phyloP scores from a whole-genome alignment of 2,113 vertebrate genomes.

The Calypte anna region DNA sequence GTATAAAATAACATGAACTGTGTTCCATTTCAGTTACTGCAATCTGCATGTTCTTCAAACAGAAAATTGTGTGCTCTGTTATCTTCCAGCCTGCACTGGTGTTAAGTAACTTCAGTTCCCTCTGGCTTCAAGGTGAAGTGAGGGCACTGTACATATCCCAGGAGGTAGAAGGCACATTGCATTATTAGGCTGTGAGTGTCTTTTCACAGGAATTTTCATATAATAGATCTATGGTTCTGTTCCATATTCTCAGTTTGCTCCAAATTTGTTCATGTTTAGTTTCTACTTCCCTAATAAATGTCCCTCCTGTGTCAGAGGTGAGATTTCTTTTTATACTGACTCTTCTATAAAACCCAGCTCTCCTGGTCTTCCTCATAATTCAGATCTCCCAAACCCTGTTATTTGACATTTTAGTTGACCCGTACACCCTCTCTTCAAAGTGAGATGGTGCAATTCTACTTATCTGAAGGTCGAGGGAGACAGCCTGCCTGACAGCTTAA shows the following conservation, averaged over 20 bases:
- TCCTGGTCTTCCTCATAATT: conserved; percentile 42
- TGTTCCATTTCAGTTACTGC: conserved; percentile 1
- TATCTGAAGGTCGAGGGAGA: conserved; percentile 46
- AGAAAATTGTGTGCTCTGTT: neutral
- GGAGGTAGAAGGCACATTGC: neutral
- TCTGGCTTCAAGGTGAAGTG: neutral
- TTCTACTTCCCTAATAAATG: conserved; percentile 11
- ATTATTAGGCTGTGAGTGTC: neutral
- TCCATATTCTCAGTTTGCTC: neutral
- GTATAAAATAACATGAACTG: neutral
- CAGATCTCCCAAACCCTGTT: conserved; percentile 19
- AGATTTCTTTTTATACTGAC: conserved; percentile 1
- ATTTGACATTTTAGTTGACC: conserved; percentile 20
- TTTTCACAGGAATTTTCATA: neutral
- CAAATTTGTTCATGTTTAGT: conserved; percentile 5
- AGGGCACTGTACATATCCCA: neutral
- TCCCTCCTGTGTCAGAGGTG: neutral
- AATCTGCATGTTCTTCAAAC: conserved; percentile 3
- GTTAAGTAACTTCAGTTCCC: neutral
- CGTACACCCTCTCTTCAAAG: conserved; percentile 31
- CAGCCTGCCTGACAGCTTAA: conserved; percentile 29
- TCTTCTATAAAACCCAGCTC: neutral
- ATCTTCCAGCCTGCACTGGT: neutral
- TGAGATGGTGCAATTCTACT: conserved; percentile 25
- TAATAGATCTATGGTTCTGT: neutral